Conservation (phyloP, 2,113 vertebrate species). For the Hippoglossus stenolepis region DNA sequence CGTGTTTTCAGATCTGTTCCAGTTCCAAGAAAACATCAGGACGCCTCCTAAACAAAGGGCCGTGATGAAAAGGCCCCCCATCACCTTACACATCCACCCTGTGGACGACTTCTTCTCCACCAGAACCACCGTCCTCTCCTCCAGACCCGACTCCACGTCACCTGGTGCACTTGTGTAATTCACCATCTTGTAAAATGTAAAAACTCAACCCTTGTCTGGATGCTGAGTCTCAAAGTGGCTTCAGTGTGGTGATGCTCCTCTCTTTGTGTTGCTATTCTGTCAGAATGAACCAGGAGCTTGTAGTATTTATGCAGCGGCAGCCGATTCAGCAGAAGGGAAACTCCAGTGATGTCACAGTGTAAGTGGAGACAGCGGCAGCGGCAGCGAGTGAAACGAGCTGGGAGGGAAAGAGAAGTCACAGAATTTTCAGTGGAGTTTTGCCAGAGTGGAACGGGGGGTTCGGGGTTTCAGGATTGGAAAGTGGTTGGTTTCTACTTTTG, state of each 20-base stretch:
- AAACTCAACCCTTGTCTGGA: background rate
- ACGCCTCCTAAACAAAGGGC: constrained; percentile 54
- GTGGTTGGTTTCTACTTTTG: constrained; percentile 17
- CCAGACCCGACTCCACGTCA: constrained; percentile 66
- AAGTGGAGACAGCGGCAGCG: constrained; percentile 54
- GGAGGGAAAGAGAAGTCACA: constrained; percentile 69
- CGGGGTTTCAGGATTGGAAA: constrained; percentile 56
- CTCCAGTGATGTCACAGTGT: constrained; percentile 83
- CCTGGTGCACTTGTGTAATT: constrained; percentile 56
- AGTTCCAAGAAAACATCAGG: constrained; percentile 55
- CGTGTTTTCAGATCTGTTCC: constrained; percentile 20
- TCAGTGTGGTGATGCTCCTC: constrained; percentile 19
- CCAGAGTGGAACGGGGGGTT: background rate
- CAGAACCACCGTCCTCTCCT: constrained; percentile 53
- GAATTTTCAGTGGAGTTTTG: constrained; percentile 39
- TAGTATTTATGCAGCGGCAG: constrained; percentile 73
- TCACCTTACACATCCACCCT: constrained; percentile 60
- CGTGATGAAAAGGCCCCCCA: constrained; percentile 20
- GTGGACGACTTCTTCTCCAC: constrained; percentile 61
- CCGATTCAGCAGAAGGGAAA: constrained; percentile 71
- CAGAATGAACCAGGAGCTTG: constrained; percentile 51
- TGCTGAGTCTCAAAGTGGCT: background rate
- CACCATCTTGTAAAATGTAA: constrained; percentile 51
- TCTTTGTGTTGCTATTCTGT: constrained; percentile 52
- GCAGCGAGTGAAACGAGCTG: constrained; percentile 9